Conservation (phyloP, 2,888 invertebrate genomes). For the Melanostoma mellinum region DNA sequence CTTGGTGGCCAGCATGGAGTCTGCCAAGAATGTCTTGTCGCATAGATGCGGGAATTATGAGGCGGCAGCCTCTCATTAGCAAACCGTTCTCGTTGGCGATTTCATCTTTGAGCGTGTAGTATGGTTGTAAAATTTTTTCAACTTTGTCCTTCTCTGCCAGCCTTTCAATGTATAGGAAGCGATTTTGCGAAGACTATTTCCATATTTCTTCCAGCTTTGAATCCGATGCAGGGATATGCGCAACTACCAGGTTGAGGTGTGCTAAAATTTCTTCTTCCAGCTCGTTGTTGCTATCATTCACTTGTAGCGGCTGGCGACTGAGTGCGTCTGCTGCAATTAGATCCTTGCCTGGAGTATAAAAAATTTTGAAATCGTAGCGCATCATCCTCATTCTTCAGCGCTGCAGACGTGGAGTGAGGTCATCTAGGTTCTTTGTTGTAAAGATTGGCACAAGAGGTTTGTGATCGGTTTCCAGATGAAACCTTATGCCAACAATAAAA, state of each 20-base stretch:
- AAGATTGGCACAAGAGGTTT: slow-evolving; percentile 40
- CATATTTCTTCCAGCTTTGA: background rate
- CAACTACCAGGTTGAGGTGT: slow-evolving; percentile 2
- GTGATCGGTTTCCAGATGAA: slow-evolving; percentile 74
- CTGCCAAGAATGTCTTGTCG: slow-evolving; percentile 24
- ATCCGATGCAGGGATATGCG: background rate
- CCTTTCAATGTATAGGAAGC: background rate
- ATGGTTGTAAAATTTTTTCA: background rate
- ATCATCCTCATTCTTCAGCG: slow-evolving; percentile 34
- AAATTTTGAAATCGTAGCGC: slow-evolving; percentile 18
- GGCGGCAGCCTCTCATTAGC: slow-evolving; percentile 14
- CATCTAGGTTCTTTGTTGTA: slow-evolving; percentile 18
- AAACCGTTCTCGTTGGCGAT: slow-evolving; percentile 18
- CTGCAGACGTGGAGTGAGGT: slow-evolving; percentile 11
- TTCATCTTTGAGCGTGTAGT: slow-evolving; percentile 10
- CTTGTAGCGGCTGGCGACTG: slow-evolving; percentile 1
- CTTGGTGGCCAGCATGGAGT: slow-evolving; percentile 34
- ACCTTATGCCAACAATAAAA: slow-evolving; percentile 78
- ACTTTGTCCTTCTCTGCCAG: slow-evolving; percentile 1
- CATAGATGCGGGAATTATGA: slow-evolving; percentile 32
- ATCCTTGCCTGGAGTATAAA: slow-evolving; percentile 13
- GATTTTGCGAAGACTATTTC: slow-evolving; percentile 20
- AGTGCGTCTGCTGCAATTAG: slow-evolving; percentile 15
- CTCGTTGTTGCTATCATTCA: background rate
- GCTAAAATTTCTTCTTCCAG: slow-evolving; percentile 4